These are phyloP conservation scores for Ophion ventricosus DNA, from an alignment of 2,888 invertebrate genomes.

Conservation along the genomic window DNA sequence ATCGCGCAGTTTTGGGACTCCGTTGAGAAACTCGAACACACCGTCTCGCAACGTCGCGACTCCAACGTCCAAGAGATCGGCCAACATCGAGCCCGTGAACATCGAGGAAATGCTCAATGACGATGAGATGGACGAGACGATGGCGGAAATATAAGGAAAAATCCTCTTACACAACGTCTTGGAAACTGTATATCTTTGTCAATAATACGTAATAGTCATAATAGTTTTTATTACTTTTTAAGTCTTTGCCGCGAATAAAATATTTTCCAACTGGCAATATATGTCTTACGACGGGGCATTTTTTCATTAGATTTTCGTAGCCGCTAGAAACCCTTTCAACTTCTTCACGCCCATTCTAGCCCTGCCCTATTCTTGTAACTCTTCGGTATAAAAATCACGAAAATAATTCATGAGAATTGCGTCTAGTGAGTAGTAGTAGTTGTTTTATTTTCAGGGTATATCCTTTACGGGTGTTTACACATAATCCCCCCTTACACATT, in stretches of 20 bases:
- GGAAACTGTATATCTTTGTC: slow-evolving; percentile 24
- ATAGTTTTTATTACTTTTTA: not conserved
- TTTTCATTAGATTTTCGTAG: too few species aligned
- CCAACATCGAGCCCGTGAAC: slow-evolving; percentile 70
- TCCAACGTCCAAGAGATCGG: slow-evolving; percentile 57
- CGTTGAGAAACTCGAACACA: not conserved
- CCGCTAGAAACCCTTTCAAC: too few species aligned
- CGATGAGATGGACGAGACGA: slow-evolving; percentile 68
- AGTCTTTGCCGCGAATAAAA: not conserved
- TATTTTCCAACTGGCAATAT: too few species aligned
- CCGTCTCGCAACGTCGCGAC: slow-evolving; percentile 28
- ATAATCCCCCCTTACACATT: too few species aligned
- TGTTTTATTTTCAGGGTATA: too few species aligned
- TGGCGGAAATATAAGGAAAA: slow-evolving; percentile 44
- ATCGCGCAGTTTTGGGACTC: slow-evolving; percentile 42
- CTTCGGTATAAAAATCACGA: too few species aligned
- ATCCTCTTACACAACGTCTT: not conserved
- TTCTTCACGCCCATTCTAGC: too few species aligned
- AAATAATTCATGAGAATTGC: too few species aligned
- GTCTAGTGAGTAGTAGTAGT: too few species aligned
- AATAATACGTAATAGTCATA: not conserved
- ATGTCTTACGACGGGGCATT: too few species aligned
- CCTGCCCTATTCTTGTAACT: too few species aligned
- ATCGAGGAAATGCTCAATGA: slow-evolving; percentile 75
- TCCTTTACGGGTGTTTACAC: too few species aligned